These are phyloP conservation scores for Sarcophaga subvicina DNA, from an alignment of 2,888 invertebrate genomes.

Conservation along the genomic window DNA sequence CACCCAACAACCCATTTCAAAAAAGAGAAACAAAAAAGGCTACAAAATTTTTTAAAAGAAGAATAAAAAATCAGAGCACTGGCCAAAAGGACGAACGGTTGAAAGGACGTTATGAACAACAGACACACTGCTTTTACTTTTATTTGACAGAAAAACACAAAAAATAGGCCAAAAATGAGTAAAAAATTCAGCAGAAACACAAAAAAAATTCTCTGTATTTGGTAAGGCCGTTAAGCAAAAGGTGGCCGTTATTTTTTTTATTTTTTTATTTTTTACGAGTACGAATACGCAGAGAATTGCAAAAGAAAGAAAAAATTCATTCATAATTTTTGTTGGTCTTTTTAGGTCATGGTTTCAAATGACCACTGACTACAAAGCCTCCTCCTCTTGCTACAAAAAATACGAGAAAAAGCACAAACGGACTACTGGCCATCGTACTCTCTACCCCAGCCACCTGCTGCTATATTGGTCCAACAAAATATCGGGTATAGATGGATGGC, in stretches of 20 bases:
- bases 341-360: slow-evolving; percentile 69
- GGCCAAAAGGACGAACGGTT: slow-evolving; percentile 26
- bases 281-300: slow-evolving; percentile 6
- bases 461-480: not conserved
- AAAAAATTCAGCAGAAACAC: slow-evolving; percentile 34
- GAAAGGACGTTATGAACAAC: slow-evolving; percentile 19
- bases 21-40: slow-evolving; percentile 48
- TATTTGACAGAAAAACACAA: slow-evolving; percentile 59
- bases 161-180: slow-evolving; percentile 64
- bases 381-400: slow-evolving; percentile 65
- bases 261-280: too few relatives aligned
- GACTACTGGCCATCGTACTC: not conserved
- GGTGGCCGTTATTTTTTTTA: not conserved
- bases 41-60: not conserved
- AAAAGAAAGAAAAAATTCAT: slow-evolving; percentile 60
- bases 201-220: slow-evolving; percentile 4
- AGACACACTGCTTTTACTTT: slow-evolving; percentile 63
- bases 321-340: slow-evolving; percentile 69
- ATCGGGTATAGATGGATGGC: not conserved
- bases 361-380: slow-evolving; percentile 64
- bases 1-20: slow-evolving; percentile 32
- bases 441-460: not conserved
- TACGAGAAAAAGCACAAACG: slow-evolving; percentile 56
- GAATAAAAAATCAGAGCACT: slow-evolving; percentile 29
- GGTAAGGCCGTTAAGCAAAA: slow-evolving; percentile 19